These are phyloP conservation scores for Teleiodes luculella DNA, from an alignment of 2,888 invertebrate species.

Conservation along the genomic window DNA sequence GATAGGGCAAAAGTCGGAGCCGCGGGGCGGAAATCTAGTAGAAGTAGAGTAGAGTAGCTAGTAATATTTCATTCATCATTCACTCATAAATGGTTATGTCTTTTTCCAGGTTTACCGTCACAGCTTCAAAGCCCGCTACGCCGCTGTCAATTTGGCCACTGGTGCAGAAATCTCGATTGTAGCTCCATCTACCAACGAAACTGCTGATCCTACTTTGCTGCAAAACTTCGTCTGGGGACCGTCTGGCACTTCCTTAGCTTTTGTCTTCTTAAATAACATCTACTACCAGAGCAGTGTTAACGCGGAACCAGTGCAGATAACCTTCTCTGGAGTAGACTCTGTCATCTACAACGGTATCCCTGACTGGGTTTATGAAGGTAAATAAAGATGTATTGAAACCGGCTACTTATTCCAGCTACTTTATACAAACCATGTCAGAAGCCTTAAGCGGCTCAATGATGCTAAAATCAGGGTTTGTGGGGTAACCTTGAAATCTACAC, in stretches of 20 bases:
- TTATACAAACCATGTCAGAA: too few species aligned
- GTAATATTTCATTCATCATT: too few species aligned
- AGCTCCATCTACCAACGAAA: constrained; percentile 43
- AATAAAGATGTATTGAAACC: constrained; percentile 30
- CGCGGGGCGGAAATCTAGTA: too few species aligned
- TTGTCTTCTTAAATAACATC: constrained; percentile 86
- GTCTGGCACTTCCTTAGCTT: constrained; percentile 83
- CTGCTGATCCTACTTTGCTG: constrained; percentile 53
- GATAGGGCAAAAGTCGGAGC: too few species aligned
- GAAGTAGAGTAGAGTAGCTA: too few species aligned
- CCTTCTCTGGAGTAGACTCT: constrained; percentile 79
- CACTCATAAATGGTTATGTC: too few species aligned
- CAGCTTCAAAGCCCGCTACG: constrained; percentile 87
- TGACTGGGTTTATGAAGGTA: constrained; percentile 97
- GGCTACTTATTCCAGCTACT: too few species aligned
- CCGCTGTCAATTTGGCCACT: constrained; percentile 81
- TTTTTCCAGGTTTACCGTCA: constrained; percentile 84
- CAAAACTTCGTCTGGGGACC: constrained; percentile 90
- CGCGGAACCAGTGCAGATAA: constrained; percentile 75
- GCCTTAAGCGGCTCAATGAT: too few species aligned
- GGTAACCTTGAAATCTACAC: too few species aligned
- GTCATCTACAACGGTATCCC: constrained; percentile 90
- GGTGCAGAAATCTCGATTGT: constrained; percentile 51
- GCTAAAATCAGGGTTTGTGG: too few species aligned
- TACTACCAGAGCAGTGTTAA: constrained; percentile 82